A percentile compares a stretch with the other conserved stretches of the same genome.
These are phyloP conservation scores for Chymomyza amoena DNA, from an alignment of 2,888 invertebrate species.

Conservation along the genomic window DNA sequence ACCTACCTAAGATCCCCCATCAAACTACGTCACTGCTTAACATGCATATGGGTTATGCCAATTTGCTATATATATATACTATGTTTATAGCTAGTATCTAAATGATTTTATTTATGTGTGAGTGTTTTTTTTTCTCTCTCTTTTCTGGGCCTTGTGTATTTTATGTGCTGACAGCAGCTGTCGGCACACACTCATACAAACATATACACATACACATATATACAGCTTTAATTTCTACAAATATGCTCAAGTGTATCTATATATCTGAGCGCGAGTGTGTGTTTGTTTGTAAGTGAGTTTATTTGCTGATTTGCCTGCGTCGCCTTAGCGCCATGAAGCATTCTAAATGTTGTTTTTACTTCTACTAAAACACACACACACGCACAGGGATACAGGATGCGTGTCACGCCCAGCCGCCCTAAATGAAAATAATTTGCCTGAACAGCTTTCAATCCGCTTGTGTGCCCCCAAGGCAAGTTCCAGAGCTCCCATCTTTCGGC, in stretches of 20 bases:
- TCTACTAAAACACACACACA: constrained; percentile 17
- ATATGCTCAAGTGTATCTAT: neutral
- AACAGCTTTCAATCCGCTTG: constrained; percentile 42
- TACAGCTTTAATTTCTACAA: neutral
- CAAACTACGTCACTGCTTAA: constrained; percentile 26
- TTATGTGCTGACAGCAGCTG: constrained; percentile 50
- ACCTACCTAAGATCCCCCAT: too few relatives aligned
- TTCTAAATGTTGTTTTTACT: constrained; percentile 62
- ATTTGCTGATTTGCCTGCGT: constrained; percentile 65
- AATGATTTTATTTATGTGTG: constrained; percentile 13
- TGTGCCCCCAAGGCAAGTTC: neutral
- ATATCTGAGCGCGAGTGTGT: constrained; percentile 1
- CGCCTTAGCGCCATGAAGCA: constrained; percentile 37
- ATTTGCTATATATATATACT: constrained; percentile 20
- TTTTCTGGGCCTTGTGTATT: constrained; percentile 26
- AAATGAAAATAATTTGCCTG: constrained; percentile 62
- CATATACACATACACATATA: too few relatives aligned
- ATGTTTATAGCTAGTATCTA: constrained; percentile 28
- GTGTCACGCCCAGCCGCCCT: constrained; percentile 38
- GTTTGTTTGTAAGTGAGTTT: constrained; percentile 31
- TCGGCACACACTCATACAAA: constrained; percentile 15
- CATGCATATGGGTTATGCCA: neutral
- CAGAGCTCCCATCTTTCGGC: neutral
- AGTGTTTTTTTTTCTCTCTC: constrained; percentile 18
- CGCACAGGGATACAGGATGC: too few relatives aligned